Evolutionary conservation across 2,113 vertebrate genomes (phyloP).

Genomic region (Dermatemys mawii): DNA sequence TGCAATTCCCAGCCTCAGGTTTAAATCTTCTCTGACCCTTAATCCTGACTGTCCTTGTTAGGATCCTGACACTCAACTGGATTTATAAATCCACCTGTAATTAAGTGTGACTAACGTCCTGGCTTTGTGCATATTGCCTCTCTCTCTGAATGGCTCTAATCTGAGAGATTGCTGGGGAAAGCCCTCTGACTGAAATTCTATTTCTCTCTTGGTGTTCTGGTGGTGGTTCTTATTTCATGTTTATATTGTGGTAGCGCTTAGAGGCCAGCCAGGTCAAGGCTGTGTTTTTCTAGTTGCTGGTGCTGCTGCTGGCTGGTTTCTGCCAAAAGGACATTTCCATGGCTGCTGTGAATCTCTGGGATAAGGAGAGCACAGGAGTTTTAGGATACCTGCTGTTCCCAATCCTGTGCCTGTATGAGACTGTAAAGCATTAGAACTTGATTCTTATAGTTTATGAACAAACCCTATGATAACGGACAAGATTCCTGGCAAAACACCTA

Average conservation of each 20-base stretch:
- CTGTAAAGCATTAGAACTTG: background rate
- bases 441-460: background rate
- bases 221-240: background rate
- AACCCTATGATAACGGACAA: too few relatives aligned
- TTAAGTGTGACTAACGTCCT: background rate
- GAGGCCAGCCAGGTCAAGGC: fast-evolving
- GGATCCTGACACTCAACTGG: background rate
- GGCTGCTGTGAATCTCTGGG: background rate
- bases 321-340: fast-evolving
- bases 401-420: too few relatives aligned
- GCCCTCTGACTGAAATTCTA: background rate
- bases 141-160: background rate
- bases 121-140: background rate
- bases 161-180: background rate
- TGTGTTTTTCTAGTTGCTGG: background rate
- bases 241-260: fast-evolving
- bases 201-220: background rate
- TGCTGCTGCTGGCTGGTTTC: fast-evolving
- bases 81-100: background rate
- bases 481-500: background rate
- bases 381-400: background rate
- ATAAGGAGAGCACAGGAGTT: fast-evolving
- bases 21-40: background rate
- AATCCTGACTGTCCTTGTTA: background rate
- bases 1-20: background rate